Evolutionary conservation across 2,797 vertebrate species (phyloP), one percentile per base, ranked within the genome.

Genomic region (Pangasius krempfi): DNA sequence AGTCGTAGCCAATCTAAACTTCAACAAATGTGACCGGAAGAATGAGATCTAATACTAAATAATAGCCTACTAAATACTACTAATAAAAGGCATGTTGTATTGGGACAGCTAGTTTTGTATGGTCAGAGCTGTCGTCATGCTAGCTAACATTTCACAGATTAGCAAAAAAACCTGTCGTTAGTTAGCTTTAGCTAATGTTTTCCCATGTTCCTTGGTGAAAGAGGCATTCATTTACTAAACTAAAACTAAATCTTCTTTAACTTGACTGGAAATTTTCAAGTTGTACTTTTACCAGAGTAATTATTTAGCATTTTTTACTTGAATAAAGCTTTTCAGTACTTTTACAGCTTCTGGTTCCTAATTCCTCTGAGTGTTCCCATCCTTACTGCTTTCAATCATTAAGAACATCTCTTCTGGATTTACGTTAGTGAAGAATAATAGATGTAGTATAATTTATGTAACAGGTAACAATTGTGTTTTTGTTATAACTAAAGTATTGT

Each of bases 311-410:
- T n/a, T 40, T 40, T 72, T 72, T 25, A 37, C 1, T 2, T 44
- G 40, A 5, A 27, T 12, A 27, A 75, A 75, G 40, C 47, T 44
- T 27, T 72, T 72, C 37, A 44, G 37, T 22, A 73, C 20, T 25
- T 44, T 25, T 40, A 44, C 8, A 10, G 2, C 22, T 50, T 50
- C 73, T 47, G 44, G 2, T 76, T 27, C 27, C 27, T 27, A 13
- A 50, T 50, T 76, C 13, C 12, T n/a, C 70, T 14, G 72, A 5
- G n/a, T 33, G 13, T 68, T 68, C 14, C 18, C 68, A 70, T 18
- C 66, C 30, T 68, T 70, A 70, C n/a, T 70, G 68, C 44, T 76
- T 52, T 78, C n/a, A 78, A 8, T 78, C n/a, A 4, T 76, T 76
- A 76, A 27, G 12, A 47, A 27, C 2, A 56, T 56, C 52, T 54